phyloP scores from a whole-genome alignment of 2,113 vertebrate species.

The Siniperca knerii region DNA sequence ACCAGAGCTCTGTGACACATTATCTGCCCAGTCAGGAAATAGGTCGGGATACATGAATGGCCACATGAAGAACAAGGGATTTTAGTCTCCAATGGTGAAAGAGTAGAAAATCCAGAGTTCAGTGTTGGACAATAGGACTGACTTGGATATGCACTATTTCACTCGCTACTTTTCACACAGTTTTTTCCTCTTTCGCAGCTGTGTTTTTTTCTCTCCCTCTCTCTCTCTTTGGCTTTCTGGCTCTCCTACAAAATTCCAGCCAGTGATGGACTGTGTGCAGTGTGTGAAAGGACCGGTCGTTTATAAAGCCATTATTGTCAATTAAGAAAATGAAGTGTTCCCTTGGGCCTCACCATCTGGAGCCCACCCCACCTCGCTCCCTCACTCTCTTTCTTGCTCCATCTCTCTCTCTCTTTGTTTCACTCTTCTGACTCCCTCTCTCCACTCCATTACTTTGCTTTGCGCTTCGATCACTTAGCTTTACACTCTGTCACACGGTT shows the following conservation, averaged over 20 bases:
- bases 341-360: constrained; percentile 84
- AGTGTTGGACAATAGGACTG: constrained; percentile 45
- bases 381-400: constrained; percentile 40
- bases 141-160: constrained; percentile 59
- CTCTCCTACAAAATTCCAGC: constrained; percentile 74
- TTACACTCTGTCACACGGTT: background rate
- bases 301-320: constrained; percentile 88
- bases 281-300: constrained; percentile 78
- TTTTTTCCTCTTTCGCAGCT: constrained; percentile 53
- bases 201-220: constrained; percentile 45
- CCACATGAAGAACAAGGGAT: constrained; percentile 62
- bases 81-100: constrained; percentile 55
- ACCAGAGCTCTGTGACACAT: constrained; percentile 74
- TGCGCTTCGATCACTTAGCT: constrained; percentile 37
- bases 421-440: constrained; percentile 38
- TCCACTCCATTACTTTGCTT: constrained; percentile 38
- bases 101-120: constrained; percentile 59
- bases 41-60: constrained; percentile 70
- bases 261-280: constrained; percentile 78
- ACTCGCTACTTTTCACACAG: constrained; percentile 56
- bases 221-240: constrained; percentile 52
- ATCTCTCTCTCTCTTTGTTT: constrained; percentile 44
- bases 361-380: constrained; percentile 44
- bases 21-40: constrained; percentile 76
- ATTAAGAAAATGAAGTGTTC: constrained; percentile 87